Evolutionary conservation across 1,140 invertebrate genomes (phyloP).

Genomic region (Eumaeus atala): DNA sequence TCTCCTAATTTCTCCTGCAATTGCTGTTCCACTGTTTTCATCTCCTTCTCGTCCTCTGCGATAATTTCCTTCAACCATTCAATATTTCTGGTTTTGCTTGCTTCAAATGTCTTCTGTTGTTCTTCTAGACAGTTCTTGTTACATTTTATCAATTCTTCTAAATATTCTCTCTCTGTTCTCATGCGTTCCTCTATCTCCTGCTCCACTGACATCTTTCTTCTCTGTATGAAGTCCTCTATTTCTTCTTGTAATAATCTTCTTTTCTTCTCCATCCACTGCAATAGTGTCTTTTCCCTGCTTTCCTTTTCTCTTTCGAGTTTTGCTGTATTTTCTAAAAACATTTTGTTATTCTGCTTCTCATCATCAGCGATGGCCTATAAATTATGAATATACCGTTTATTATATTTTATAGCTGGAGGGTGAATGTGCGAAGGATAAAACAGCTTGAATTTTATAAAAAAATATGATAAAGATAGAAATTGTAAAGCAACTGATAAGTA

Average conservation of each 20-base stretch:
- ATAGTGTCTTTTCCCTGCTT: background rate
- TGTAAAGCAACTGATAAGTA: too few species aligned
- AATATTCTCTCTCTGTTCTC: constrained; percentile 23
- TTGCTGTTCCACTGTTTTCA: constrained; percentile 21
- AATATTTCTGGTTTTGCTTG: constrained; percentile 24
- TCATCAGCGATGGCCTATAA: constrained; percentile 31
- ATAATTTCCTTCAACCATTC: constrained; percentile 30
- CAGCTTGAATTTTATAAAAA: too few species aligned
- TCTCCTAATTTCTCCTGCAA: constrained; percentile 20
- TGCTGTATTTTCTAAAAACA: constrained; percentile 28
- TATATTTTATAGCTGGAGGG: too few species aligned
- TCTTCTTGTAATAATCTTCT: background rate
- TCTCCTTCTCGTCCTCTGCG: constrained; percentile 22
- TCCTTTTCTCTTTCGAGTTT: constrained; percentile 40
- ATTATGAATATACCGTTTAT: too few species aligned
- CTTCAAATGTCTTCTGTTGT: constrained; percentile 29
- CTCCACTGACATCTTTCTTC: constrained; percentile 31
- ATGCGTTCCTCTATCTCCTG: constrained; percentile 34
- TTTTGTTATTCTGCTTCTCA: constrained; percentile 28
- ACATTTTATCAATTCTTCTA: constrained; percentile 32
- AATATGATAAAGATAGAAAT: too few species aligned
- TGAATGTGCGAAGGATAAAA: too few species aligned
- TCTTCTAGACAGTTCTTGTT: constrained; percentile 29
- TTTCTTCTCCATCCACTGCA: background rate
- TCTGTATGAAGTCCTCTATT: constrained; percentile 24